Base-by-base conservation (phyloP, 2,113 vertebrate species). In the Anser brachyrhynchus region DNA sequence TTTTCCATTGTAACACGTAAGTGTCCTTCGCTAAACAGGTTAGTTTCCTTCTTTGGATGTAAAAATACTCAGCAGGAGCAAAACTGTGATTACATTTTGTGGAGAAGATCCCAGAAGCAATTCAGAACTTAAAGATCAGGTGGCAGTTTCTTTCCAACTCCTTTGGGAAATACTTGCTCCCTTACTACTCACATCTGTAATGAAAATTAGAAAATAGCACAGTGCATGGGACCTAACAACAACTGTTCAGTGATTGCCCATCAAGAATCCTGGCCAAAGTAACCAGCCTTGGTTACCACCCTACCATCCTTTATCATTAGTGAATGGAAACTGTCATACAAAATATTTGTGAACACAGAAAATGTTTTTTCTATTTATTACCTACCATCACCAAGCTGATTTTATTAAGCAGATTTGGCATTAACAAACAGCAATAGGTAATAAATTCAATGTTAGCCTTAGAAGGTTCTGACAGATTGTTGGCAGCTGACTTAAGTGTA, bases 381-480 rank as follows among this genome's bases (percentile, higher is more conserved):
- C 87, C 89, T 92, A 75, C 87, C 81, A 92, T 93, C 91, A 92
- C 35, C 89, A 87, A 93, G 94, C 74, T 95, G 78, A 97, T 93
- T 96, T 95, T 89, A 74, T 77, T 95, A 94, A 97, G 95, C 89
- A 95, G 87, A 92, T 97, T 92, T 96, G 93, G 89, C 91, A 92
- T 78, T 84, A 91, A 87, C 84, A 91, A 82, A 62, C 66, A 97
- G 87, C 95, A 95, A 94, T 70, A 95, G 93, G 93, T 96, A 96
- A 97, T 96, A 96, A 95, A 96, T 97, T 97, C 93, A 90, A 96
- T 92, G 91, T 87, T 84, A 95, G 87, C 89, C 87, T 95, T 95
- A 92, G 26, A 85, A 67, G 84, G 81, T 87, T 95, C 94, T 97
- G 96, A 95, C 96, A 96, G 93, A 95, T 92, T 95, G 89, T 85